Evolutionary conservation across 2,113 vertebrate genomes (phyloP).

Genomic region (Protobothrops flavoviridis): DNA sequence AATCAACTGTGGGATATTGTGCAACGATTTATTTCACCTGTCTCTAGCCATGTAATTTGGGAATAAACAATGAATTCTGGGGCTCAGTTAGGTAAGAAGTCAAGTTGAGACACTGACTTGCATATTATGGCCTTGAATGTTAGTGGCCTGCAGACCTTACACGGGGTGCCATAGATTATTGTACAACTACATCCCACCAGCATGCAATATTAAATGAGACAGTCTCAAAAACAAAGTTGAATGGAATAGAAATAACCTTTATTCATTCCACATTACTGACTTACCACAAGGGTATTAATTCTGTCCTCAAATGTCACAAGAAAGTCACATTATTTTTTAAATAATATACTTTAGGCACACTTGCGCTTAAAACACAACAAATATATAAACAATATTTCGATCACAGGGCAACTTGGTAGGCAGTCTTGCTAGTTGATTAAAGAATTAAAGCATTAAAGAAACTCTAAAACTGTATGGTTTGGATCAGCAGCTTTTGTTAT

Average conservation of each 20-base stretch:
- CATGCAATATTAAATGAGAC: not conserved
- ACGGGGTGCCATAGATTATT: not conserved
- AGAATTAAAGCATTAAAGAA: not conserved
- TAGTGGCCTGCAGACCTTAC: conserved; percentile 11
- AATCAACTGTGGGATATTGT: conserved; percentile 21
- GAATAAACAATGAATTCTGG: conserved; percentile 26
- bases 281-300: not conserved
- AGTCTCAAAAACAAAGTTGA: not conserved
- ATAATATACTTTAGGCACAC: not conserved
- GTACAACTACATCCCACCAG: conserved; percentile 13
- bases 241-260: not conserved
- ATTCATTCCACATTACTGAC: not conserved
- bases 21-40: conserved; percentile 23
- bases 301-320: not conserved
- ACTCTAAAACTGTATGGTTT: not conserved
- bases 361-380: not conserved
- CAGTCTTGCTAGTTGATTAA: not conserved
- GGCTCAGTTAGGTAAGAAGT: not conserved
- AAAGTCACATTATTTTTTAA: not conserved
- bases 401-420: not conserved
- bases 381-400: not conserved
- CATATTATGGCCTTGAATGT: conserved; percentile 34
- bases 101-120: conserved; percentile 12
- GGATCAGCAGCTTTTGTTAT: not conserved
- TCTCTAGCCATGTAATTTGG: conserved; percentile 11